Evolutionary conservation across 2,888 invertebrate genomes (phyloP), one percentile per base, ranked within the genome.

Genomic region (Timandra comae): DNA sequence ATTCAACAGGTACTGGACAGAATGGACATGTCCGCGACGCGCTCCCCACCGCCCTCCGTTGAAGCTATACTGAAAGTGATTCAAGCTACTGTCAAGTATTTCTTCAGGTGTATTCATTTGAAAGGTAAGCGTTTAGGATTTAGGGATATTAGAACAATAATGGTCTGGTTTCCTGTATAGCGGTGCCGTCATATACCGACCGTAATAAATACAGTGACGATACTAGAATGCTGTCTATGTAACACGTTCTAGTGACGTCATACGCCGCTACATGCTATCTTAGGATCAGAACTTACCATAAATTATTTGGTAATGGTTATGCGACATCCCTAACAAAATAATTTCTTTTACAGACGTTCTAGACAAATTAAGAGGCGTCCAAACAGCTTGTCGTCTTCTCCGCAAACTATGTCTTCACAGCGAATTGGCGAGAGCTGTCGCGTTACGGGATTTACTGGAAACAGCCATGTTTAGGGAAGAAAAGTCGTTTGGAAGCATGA

Each of bases 81-180:
- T 0, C 88, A 90, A 44, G 89, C 92, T 0, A 89, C 90, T 3
- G 91, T 93, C 2, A 89, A 91, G 52, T 94, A 93, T 61, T 94
- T 94, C 70, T 94, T 93, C 64, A 85, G 91, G 36, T 91, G 91
- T 52, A 85, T 94, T 37, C 88, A 88, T 33, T 89, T 92, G 52
- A 74, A 84, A 68, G 91, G 93, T 91, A 72, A 45, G 16, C 3
- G 2, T n/a, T n/a, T n/a, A n/a, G n/a, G n/a, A n/a, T n/a, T n/a
- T n/a, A n/a, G n/a, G n/a, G n/a, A n/a, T n/a, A n/a, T n/a, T n/a
- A n/a, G n/a, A n/a, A n/a, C n/a, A n/a, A n/a, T n/a, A n/a, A n/a
- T n/a, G n/a, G n/a, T n/a, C n/a, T n/a, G n/a, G n/a, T n/a, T n/a
- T n/a, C n/a, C n/a, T n/a, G n/a, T n/a, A n/a, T n/a, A n/a, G n/a